Evolutionary conservation across 1,140 invertebrate genomes (phyloP), one percentile per base, ranked within the genome.

Genomic region (Pentalonia nigronervosa): DNA sequence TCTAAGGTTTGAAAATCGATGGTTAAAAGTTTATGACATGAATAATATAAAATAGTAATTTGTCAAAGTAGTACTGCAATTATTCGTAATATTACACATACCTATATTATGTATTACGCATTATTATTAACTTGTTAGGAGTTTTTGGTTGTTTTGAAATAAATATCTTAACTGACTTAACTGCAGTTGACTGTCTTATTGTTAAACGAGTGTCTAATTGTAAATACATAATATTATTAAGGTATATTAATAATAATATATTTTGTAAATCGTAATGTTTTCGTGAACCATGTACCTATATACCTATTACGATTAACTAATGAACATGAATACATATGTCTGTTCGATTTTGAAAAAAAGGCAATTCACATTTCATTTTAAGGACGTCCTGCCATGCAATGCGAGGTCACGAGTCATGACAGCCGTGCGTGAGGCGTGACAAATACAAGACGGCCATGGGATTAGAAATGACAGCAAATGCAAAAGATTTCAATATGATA

Each of bases 91-190:
- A 76, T 76, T 76, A n/a, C 30, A n/a, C 60, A 76, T 76, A 41
- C 41, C 41, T 41, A 76, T 76, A 76, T n/a, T n/a, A n/a, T 4
- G 20, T 50, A 17, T 50, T 50, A 87, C 7, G 21, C 14, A 48
- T 87, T 48, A 48, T 48, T 48, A 48, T 48, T n/a, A 48, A 17
- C 30, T 50, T 36, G 48, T 48, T 88, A n/a, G 48, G 34, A 50
- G 87, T 88, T 48, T 48, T 88, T 88, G 87, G 87, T 23, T n/a
- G 21, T 53, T 88, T 88, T 36, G n/a, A 88, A 88, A 88, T 88
- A 20, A 1, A 88, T 88, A 50, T 48, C 21, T 88, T 50, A 34
- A 88, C 20, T n/a, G 48, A 7, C n/a, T 34, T 88, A 88, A 76
- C n/a, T 76, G 60, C 41, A 41, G 41, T 76, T 76, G n/a, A 76